phyloP scores from a whole-genome alignment of 53 echinoderm and acorn worm species.

The Actinopyga echinites region DNA sequence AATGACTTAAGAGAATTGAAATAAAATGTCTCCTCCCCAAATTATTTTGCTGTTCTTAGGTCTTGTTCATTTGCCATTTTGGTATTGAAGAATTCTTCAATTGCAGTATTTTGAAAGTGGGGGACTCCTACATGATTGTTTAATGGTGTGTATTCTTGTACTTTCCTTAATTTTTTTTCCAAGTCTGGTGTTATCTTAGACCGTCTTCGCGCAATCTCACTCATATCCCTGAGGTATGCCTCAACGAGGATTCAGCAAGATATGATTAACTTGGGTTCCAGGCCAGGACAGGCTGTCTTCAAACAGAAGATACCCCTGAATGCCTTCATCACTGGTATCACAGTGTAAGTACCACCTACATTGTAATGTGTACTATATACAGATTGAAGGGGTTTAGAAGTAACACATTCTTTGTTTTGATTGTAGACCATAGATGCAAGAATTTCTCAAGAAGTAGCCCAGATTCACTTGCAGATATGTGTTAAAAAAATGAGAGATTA shows the following conservation, averaged over 20 bases:
- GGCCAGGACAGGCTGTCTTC: slow-evolving; percentile 78
- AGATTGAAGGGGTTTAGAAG: too few relatives aligned
- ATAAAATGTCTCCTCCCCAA: too few relatives aligned
- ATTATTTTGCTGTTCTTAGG: too few relatives aligned
- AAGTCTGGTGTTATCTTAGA: slow-evolving; percentile 68
- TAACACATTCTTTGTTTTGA: too few relatives aligned
- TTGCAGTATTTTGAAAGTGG: background rate
- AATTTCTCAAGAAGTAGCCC: background rate
- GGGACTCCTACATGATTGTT: background rate
- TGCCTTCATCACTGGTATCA: slow-evolving; percentile 75
- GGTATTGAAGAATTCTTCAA: background rate
- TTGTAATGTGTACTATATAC: too few relatives aligned
- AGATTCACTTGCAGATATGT: background rate
- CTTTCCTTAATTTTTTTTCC: background rate
- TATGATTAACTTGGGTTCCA: slow-evolving; percentile 64
- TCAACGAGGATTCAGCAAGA: slow-evolving; percentile 69
- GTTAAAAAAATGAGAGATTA: too few relatives aligned
- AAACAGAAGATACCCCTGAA: slow-evolving; percentile 76
- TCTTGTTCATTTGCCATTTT: too few relatives aligned
- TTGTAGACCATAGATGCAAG: background rate
- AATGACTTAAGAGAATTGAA: too few relatives aligned
- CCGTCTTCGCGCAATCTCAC: slow-evolving; percentile 61
- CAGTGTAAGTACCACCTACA: slow-evolving; percentile 82
- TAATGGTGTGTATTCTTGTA: background rate
- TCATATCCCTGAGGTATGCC: slow-evolving; percentile 79